Percentiles rank a stretch among this genome's conserved stretches.
Evolutionary conservation across 2,113 vertebrate species (phyloP).

Genomic region (Bombycilla garrulus): DNA sequence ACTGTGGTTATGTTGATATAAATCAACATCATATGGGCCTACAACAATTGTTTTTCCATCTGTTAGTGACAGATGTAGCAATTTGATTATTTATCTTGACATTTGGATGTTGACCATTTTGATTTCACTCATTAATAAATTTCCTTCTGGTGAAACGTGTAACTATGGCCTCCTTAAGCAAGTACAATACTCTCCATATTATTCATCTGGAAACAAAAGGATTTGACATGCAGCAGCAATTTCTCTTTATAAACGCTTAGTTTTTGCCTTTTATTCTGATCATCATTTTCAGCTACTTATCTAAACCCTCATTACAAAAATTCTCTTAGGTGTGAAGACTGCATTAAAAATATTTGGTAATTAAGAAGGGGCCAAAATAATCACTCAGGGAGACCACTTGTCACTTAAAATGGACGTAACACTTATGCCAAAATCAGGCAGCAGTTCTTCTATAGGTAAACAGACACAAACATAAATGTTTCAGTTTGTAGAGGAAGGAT

Average conservation of each 20-base stretch:
- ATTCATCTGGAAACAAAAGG: neutral
- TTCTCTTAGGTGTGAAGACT: neutral
- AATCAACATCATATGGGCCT: neutral
- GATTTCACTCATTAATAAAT: neutral
- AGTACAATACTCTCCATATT: neutral
- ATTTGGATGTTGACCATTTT: neutral
- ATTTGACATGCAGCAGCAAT: neutral
- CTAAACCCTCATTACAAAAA: neutral
- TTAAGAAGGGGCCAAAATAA: neutral
- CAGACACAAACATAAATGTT: neutral
- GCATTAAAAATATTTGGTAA: neutral
- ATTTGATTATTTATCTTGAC: neutral
- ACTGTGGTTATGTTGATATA: neutral
- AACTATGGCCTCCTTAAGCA: neutral
- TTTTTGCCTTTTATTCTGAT: neutral
- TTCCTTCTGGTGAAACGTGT: neutral
- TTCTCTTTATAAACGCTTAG: neutral
- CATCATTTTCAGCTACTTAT: neutral
- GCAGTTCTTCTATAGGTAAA: neutral
- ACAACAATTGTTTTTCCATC: neutral
- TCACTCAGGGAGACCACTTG: neutral
- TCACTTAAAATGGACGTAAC: neutral
- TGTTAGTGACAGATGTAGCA: neutral
- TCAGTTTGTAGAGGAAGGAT: neutral
- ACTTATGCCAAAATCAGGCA: neutral